Conservation (phyloP, 2,888 invertebrate genomes). For the Scaptomyza tumidula region DNA sequence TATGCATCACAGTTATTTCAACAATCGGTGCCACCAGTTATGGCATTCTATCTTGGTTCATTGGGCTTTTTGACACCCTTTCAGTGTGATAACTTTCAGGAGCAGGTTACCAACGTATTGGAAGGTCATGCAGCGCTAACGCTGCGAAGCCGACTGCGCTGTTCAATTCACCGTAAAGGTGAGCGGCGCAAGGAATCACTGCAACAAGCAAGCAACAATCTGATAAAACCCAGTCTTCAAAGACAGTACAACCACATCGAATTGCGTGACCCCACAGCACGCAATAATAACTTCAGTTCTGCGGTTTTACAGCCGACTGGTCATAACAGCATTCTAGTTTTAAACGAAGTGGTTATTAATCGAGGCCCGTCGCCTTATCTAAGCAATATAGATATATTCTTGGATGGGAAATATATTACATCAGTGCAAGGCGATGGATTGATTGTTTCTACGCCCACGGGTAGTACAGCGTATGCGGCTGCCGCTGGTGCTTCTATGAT, state of each 20-base stretch:
- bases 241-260: conserved; percentile 26
- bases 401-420: conserved; percentile 97
- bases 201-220: conserved; percentile 33
- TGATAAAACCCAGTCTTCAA: conserved; percentile 32
- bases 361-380: conserved; percentile 96
- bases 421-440: conserved; percentile 97
- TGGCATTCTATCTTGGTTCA: conserved; percentile 99
- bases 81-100: conserved; percentile 96
- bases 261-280: conserved; percentile 14
- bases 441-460: conserved; percentile 98
- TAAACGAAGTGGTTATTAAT: conserved; percentile 98
- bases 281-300: conserved; percentile 47
- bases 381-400: conserved; percentile 97
- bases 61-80: conserved; percentile 98
- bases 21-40: conserved; percentile 98
- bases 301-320: not conserved
- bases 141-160: conserved; percentile 94
- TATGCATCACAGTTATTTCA: conserved; percentile 98
- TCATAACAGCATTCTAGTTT: conserved; percentile 86
- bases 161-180: conserved; percentile 91
- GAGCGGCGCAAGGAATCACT: conserved; percentile 77
- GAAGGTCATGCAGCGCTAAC: conserved; percentile 97
- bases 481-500: conserved; percentile 99
- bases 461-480: conserved; percentile 97
- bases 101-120: conserved; percentile 96